Conservation (phyloP, 2,888 invertebrate species). For the Panopea generosa region DNA sequence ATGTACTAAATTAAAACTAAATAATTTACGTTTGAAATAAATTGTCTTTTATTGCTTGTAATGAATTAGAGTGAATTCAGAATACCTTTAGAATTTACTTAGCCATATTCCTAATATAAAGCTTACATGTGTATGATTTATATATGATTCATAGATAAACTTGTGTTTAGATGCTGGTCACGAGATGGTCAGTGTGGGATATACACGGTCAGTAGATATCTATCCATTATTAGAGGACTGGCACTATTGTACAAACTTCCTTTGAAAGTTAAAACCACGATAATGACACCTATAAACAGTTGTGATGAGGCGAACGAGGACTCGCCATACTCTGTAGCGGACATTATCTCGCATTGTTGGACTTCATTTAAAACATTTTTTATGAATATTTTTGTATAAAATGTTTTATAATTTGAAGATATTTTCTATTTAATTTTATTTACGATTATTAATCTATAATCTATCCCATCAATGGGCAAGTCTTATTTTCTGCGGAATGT, state of each 20-base stretch:
- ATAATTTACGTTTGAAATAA: too few species aligned
- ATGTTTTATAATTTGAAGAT: conserved; percentile 47
- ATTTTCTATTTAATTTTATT: conserved; percentile 51
- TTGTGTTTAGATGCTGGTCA: neutral
- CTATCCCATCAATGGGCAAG: neutral
- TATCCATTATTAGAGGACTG: conserved; percentile 11
- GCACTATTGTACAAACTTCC: conserved; percentile 39
- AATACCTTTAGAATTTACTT: too few species aligned
- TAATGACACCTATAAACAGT: too few species aligned
- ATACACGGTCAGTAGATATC: neutral
- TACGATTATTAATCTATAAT: conserved; percentile 28
- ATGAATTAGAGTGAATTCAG: too few species aligned
- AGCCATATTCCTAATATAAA: too few species aligned
- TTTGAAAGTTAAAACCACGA: conserved; percentile 35
- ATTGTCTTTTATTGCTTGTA: too few species aligned
- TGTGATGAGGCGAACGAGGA: too few species aligned
- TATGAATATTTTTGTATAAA: conserved; percentile 34
- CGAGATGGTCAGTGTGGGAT: conserved; percentile 8
- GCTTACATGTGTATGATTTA: neutral
- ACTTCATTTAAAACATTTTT: conserved; percentile 26
- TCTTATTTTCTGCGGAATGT: conserved; percentile 12
- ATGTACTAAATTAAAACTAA: too few species aligned
- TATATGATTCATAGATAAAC: neutral
- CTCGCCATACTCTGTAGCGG: too few species aligned
- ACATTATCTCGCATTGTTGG: conserved; percentile 33